phyloP scores from a whole-genome alignment of 2,797 vertebrate species.

The Octomys mimax region DNA sequence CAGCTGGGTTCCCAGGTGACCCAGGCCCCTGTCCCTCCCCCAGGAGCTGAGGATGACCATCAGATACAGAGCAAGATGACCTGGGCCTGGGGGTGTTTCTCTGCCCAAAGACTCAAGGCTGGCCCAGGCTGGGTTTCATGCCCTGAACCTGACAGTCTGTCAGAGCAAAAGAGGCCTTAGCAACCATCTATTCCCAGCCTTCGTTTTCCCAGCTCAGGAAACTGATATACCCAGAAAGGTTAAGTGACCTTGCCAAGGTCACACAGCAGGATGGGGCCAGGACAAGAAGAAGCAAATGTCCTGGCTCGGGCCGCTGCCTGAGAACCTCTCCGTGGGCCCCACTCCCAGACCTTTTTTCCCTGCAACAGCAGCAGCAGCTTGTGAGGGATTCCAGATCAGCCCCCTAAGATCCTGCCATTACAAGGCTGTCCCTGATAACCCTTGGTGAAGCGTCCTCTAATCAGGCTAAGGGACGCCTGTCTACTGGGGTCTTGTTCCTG shows the following conservation, averaged over 20 bases:
- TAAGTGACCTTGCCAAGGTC: conserved; percentile 63
- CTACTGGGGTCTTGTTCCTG: conserved; percentile 13
- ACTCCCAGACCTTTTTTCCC: background rate
- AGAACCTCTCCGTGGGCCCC: background rate
- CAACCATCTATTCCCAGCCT: conserved; percentile 15
- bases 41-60: background rate
- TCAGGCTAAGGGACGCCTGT: conserved; percentile 65
- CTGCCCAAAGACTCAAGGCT: conserved; percentile 10
- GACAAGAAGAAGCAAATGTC: conserved; percentile 16
- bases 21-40: background rate
- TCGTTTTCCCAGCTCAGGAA: conserved; percentile 34
- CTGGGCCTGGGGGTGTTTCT: background rate
- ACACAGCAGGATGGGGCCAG: background rate
- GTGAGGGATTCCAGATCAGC: conserved; percentile 58
- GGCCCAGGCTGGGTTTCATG: background rate
- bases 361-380: background rate
- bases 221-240: conserved; percentile 55
- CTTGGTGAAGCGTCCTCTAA: conserved; percentile 36
- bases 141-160: background rate
- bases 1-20: background rate
- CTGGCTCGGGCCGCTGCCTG: background rate
- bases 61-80: conserved; percentile 34
- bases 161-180: conserved; percentile 38
- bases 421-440: conserved; percentile 40
- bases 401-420: background rate